Conservation (phyloP, 2,797 vertebrate genomes). For the Phalloptychus januarius region DNA sequence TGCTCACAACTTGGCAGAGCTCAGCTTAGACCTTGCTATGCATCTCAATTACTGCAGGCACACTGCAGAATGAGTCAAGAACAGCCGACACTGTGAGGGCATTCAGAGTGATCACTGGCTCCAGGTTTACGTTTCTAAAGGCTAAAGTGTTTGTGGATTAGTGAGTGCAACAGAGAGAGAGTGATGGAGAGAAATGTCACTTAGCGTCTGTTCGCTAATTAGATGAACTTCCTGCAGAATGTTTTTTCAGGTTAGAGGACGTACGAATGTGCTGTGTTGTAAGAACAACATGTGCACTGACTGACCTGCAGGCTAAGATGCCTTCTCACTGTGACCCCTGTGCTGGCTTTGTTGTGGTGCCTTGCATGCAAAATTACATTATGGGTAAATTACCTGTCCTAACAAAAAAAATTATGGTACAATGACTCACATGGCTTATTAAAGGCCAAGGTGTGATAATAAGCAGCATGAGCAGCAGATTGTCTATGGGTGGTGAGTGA, state of each 20-base stretch:
- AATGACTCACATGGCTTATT: conserved; percentile 53
- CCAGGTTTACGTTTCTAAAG: conserved; percentile 35
- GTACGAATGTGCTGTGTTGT: conserved; percentile 4
- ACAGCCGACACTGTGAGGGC: conserved; percentile 57
- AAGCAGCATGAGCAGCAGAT: conserved; percentile 5
- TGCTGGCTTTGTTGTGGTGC: conserved; percentile 27
- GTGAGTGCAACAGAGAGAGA: background rate
- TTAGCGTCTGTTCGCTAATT: conserved; percentile 14
- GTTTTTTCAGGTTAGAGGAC: conserved; percentile 21
- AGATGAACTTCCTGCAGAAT: conserved; percentile 6
- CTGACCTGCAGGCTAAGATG: conserved; percentile 20
- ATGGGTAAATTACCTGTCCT: conserved; percentile 47
- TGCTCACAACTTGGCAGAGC: conserved; percentile 72
- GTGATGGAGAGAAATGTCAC: background rate
- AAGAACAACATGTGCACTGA: conserved; percentile 21
- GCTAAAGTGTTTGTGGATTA: conserved; percentile 29
- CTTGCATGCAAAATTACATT: conserved; percentile 38
- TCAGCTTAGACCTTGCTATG: conserved; percentile 56
- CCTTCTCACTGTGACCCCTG: conserved; percentile 24
- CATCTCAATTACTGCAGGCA: conserved; percentile 74
- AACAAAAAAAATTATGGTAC: conserved; percentile 14
- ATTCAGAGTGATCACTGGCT: conserved; percentile 48
- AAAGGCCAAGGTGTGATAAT: conserved; percentile 40
- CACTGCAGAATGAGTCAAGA: conserved; percentile 69
- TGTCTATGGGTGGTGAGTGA: conserved; percentile 8